Evolutionary conservation across 1,140 invertebrate species (phyloP).

Genomic region (Hypsibius dujardini): DNA sequence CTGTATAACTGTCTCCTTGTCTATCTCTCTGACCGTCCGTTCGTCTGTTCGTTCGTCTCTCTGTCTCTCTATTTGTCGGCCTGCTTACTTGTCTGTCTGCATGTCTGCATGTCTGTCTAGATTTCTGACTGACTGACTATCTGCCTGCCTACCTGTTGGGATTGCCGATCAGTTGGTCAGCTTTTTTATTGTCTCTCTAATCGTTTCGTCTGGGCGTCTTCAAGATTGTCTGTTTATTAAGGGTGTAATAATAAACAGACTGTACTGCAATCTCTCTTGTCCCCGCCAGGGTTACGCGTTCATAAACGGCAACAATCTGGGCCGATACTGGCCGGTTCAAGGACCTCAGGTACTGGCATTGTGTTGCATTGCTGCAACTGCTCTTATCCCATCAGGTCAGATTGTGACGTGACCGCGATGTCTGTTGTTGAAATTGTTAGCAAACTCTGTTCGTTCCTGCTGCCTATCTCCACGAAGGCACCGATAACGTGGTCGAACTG

Average conservation of each 20-base stretch:
- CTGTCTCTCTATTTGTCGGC: no score
- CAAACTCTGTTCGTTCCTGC: conserved; percentile 50
- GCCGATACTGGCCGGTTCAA: conserved; percentile 53
- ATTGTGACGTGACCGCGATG: neutral
- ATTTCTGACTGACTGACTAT: no score
- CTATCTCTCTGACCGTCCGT: no score
- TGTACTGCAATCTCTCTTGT: neutral
- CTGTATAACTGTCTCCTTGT: no score
- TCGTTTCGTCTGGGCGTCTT: no score
- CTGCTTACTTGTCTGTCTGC: no score
- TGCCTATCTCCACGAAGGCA: conserved; percentile 29
- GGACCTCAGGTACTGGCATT: conserved; percentile 47
- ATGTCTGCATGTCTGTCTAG: no score
- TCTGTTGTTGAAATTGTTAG: neutral
- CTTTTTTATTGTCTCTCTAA: no score
- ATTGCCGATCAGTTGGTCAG: neutral
- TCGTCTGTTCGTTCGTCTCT: no score
- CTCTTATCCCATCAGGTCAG: neutral
- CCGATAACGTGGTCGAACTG: conserved; percentile 22
- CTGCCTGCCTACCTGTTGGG: conserved; percentile 12
- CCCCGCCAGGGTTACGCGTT: conserved; percentile 33
- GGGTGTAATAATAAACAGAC: no score
- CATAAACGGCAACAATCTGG: conserved; percentile 52
- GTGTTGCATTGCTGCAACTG: neutral
- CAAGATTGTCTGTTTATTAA: no score